phyloP scores from a whole-genome alignment of 2,113 vertebrate species.

The Pipra filicauda region DNA sequence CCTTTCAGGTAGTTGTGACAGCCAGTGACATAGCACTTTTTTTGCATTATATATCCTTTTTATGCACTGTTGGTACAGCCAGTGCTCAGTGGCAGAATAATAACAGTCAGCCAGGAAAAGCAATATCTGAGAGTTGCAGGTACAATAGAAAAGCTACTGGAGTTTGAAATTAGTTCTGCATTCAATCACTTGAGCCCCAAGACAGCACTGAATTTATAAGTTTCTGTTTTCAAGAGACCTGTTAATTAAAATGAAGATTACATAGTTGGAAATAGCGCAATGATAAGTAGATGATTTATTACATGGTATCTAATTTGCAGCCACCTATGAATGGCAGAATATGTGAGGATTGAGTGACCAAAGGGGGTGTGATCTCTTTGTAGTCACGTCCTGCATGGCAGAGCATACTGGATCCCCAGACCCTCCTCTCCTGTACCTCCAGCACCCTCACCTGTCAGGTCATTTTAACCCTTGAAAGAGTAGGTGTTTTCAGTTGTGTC shows the following conservation, averaged over 20 bases:
- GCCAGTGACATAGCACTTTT: accelerated
- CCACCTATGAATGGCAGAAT: neutral
- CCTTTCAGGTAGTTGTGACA: neutral
- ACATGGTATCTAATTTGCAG: neutral
- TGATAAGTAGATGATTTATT: constrained; percentile 1
- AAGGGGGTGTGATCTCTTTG: neutral
- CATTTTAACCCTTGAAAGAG: neutral
- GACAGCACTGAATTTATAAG: neutral
- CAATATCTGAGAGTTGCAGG: neutral
- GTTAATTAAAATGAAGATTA: neutral
- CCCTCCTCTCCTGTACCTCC: neutral
- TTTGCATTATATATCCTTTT: neutral
- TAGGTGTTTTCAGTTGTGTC: neutral
- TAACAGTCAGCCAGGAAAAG: neutral
- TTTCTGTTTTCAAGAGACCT: neutral
- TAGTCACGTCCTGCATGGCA: accelerated
- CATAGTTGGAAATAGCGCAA: neutral
- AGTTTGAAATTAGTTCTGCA: neutral
- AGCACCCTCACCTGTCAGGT: neutral
- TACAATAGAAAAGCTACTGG: neutral
- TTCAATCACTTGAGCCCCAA: neutral
- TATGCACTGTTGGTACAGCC: neutral
- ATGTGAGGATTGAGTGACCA: neutral
- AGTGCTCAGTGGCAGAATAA: neutral
- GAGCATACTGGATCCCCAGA: neutral